A percentile compares a stretch with the other conserved stretches of the same genome.
Conservation (phyloP, 2,113 vertebrate genomes). For the Mustelus asterias region DNA sequence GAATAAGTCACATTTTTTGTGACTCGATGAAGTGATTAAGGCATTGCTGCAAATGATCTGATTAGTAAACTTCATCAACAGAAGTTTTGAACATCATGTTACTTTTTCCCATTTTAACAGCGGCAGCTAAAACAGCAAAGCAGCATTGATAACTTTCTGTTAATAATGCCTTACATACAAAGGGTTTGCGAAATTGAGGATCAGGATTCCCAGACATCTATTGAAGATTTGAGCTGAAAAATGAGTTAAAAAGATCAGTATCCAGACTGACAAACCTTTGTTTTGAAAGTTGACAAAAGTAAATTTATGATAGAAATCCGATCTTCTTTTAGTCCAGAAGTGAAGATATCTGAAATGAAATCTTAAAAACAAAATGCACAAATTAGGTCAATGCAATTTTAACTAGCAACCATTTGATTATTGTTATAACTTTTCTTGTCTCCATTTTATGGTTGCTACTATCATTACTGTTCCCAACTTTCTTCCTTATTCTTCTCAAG, state of each 20-base stretch:
- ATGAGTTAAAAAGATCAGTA: not conserved
- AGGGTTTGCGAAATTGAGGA: not conserved
- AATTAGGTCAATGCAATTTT: not conserved
- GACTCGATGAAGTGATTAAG: not conserved
- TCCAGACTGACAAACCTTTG: conserved; percentile 59
- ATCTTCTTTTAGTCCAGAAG: conserved; percentile 79
- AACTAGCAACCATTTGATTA: not conserved
- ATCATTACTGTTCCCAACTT: not conserved
- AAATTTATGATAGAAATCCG: conserved; percentile 76
- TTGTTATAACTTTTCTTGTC: not conserved
- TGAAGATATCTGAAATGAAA: conserved; percentile 78
- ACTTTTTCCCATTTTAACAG: too few relatives aligned
- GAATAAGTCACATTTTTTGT: not conserved
- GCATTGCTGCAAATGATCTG: not conserved
- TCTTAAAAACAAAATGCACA: conserved; percentile 53
- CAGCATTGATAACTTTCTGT: not conserved
- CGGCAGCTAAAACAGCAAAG: not conserved
- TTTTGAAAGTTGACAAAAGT: conserved; percentile 75
- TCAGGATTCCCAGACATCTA: not conserved
- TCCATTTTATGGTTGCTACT: not conserved
- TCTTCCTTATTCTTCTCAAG: not conserved
- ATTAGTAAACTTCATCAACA: not conserved
- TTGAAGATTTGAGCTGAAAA: not conserved
- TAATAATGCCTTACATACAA: not conserved
- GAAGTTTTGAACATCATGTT: not conserved